Base-by-base conservation (phyloP, 2,888 invertebrate genomes). In the Himalopsyche tibetana region DNA sequence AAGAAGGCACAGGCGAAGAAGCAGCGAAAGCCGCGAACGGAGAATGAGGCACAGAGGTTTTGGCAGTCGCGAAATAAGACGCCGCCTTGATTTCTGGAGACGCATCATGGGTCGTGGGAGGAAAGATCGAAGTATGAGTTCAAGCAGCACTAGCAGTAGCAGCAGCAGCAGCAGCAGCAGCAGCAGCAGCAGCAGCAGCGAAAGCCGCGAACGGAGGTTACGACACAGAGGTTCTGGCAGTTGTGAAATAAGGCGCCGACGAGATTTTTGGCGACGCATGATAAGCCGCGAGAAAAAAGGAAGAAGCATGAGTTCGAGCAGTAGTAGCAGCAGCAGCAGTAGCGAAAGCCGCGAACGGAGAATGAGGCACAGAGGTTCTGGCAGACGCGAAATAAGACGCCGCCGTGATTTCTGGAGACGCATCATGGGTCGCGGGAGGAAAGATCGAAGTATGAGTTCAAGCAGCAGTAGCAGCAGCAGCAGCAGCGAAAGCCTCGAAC, bases 141-240 rank as follows among this genome's bases (percentile, higher is more conserved):
- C 42, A 9, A 81, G 81, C 28, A 28, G 28, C 28, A 28, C 1
- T 2, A 28, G 28, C 28, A 28, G 28, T 5, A 88, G 79, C 85
- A 87, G 80, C 85, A 87, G 79, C 55, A 86, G 86, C 80, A 85
- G 74, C 87, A 81, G 81, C 86, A 87, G 45, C 88, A 86, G 45
- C 89, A 89, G 55, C n/a, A 82, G 82, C n/a, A 51, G 82, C 12
- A 82, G 82, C n/a, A 51, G 82, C 17, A 82, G 45, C 3, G 19
- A 45, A 12, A 81, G 81, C 9, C 15, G 81, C 6, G 45, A 42
- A 5, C 15, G 81, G 4, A 81, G 81, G 12, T 17, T 40, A 0
- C 45, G 51, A n/a, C 15, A 45, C 40, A 17, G 81, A 17, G 42
- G 81, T 42, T 42, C 17, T 8, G 19, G 81, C 5, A 81, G 81